Percentiles rank a stretch among this genome's conserved stretches.
phyloP scores from a whole-genome alignment of 2,888 invertebrate genomes.

The Cataglyphis albicans region DNA sequence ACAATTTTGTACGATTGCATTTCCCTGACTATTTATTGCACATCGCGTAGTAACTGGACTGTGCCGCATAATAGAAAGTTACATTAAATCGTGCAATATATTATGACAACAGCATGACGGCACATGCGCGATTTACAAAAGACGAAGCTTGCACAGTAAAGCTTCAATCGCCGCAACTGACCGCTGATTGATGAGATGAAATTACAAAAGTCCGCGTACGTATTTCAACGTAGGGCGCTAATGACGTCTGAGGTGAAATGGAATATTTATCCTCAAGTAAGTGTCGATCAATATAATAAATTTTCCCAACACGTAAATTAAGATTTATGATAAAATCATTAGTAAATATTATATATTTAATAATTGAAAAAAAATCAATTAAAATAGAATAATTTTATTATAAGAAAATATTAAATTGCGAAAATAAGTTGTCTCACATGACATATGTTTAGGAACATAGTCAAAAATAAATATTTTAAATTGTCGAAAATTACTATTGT shows the following conservation, averaged over 20 bases:
- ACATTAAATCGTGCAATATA: slow-evolving; percentile 61
- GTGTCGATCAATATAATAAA: slow-evolving; percentile 6
- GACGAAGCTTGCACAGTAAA: slow-evolving; percentile 54
- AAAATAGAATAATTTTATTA: neutral
- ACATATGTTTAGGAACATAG: neutral
- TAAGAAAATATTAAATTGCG: neutral
- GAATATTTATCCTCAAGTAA: slow-evolving; percentile 8
- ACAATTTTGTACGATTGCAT: slow-evolving; percentile 56
- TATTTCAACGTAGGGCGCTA: neutral
- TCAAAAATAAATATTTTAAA: neutral
- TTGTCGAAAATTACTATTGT: neutral
- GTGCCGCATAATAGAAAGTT: slow-evolving; percentile 59
- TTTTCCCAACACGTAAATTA: neutral
- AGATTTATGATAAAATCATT: neutral
- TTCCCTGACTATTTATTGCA: slow-evolving; percentile 26
- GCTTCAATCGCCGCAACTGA: slow-evolving; percentile 42
- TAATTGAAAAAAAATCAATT: neutral
- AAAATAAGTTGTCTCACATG: neutral
- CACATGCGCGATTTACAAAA: slow-evolving; percentile 35
- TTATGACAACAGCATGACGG: slow-evolving; percentile 58
- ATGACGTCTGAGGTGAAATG: neutral
- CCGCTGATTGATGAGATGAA: slow-evolving; percentile 2
- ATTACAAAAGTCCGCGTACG: slow-evolving; percentile 39
- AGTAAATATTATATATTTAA: neutral
- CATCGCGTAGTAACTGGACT: slow-evolving; percentile 46